Conservation (phyloP, 2,888 invertebrate genomes). For the Timandra comae region DNA sequence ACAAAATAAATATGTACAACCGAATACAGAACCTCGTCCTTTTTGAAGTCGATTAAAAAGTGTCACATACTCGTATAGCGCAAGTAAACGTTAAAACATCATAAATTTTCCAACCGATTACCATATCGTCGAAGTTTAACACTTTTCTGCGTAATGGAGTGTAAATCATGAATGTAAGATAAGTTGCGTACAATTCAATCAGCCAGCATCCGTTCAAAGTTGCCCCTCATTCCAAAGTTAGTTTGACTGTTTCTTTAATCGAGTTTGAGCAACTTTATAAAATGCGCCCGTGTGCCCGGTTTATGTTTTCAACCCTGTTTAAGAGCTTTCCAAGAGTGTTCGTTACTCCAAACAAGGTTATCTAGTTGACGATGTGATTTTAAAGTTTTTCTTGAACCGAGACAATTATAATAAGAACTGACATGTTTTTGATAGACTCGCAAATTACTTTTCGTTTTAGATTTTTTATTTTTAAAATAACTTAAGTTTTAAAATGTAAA, state of each 20-base stretch:
- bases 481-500: too few species aligned
- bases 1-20: too few species aligned
- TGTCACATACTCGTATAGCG: too few species aligned
- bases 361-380: constrained; percentile 38
- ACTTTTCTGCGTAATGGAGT: constrained; percentile 18
- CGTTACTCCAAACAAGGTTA: constrained; percentile 51
- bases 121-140: constrained; percentile 14
- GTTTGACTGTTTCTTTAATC: constrained; percentile 60
- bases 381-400: constrained; percentile 22
- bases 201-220: constrained; percentile 41
- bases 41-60: too few species aligned
- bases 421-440: too few species aligned
- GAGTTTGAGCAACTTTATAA: constrained; percentile 65
- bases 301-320: constrained; percentile 62
- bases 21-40: too few species aligned
- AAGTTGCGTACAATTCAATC: constrained; percentile 49
- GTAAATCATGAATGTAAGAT: constrained; percentile 19
- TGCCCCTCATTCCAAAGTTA: constrained; percentile 49
- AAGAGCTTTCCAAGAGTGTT: constrained; percentile 61
- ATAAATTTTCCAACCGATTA: constrained; percentile 8
- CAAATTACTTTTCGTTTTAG: too few species aligned
- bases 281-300: constrained; percentile 61
- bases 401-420: constrained; percentile 3
- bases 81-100: constrained; percentile 4
- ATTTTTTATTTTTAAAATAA: too few species aligned